Conservation (phyloP, 2,888 invertebrate species). For the Dolichopus griseipennis region DNA sequence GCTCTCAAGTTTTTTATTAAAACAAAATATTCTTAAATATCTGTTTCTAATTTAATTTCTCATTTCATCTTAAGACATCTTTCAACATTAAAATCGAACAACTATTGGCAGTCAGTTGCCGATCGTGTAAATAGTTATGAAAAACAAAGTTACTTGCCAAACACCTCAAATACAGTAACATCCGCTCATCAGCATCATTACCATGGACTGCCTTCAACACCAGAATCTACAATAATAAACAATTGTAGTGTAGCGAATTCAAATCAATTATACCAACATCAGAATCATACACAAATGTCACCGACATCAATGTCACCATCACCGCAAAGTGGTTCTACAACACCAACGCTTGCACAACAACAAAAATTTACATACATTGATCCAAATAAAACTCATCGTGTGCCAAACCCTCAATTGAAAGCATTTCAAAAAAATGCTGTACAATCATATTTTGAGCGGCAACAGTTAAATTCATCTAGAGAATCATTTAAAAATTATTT, state of each 20-base stretch:
- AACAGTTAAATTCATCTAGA: conserved; percentile 40
- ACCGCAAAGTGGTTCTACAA: background rate
- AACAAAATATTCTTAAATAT: too few relatives aligned
- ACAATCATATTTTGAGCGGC: conserved; percentile 69
- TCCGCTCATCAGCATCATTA: conserved; percentile 27
- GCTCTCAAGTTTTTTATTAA: too few relatives aligned
- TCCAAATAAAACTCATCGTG: conserved; percentile 62
- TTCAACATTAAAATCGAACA: background rate
- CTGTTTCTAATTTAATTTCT: background rate
- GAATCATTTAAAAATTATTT: conserved; percentile 4
- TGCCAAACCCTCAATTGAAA: conserved; percentile 65
- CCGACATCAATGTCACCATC: background rate
- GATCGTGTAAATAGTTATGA: conserved; percentile 58
- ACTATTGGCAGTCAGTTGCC: conserved; percentile 51
- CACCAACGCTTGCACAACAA: conserved; percentile 41
- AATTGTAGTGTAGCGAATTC: conserved; percentile 12
- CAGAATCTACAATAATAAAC: background rate
- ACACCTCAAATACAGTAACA: background rate
- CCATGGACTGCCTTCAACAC: conserved; percentile 23
- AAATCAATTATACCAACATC: background rate
- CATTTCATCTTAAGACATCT: background rate
- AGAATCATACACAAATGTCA: background rate
- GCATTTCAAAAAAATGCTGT: conserved; percentile 76
- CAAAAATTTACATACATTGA: conserved; percentile 60
- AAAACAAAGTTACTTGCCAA: conserved; percentile 34